Percentiles rank a stretch among this genome's conserved stretches.
Evolutionary conservation across 2,113 vertebrate species (phyloP).

Genomic region (Gulo gulo): DNA sequence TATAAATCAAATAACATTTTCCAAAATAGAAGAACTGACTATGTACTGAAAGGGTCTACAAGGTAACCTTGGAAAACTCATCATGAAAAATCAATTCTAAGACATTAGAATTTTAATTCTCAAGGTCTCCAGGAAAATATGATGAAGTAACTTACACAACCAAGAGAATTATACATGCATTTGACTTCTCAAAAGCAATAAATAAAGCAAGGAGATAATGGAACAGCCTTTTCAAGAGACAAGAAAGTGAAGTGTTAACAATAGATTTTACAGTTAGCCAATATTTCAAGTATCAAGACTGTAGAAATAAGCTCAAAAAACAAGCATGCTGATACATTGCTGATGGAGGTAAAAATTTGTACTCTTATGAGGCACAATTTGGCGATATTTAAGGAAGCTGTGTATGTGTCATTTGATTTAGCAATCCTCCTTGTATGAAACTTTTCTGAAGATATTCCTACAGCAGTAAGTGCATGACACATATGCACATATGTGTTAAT

Average conservation of each 20-base stretch:
- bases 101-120: not conserved
- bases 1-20: not conserved
- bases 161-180: not conserved
- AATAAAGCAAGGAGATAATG: not conserved
- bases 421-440: not conserved
- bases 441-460: not conserved
- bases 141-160: not conserved
- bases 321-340: not conserved
- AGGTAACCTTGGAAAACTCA: not conserved
- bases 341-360: not conserved
- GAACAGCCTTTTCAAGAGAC: not conserved
- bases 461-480: not conserved
- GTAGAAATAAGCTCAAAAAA: not conserved
- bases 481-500: not conserved
- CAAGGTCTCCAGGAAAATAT: not conserved
- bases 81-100: not conserved
- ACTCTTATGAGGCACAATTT: not conserved
- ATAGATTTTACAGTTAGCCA: not conserved
- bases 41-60: not conserved
- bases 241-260: not conserved
- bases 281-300: not conserved
- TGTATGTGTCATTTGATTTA: not conserved
- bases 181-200: not conserved
- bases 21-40: not conserved
- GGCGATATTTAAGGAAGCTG: not conserved